Base-by-base conservation (phyloP, 1,140 invertebrate species). In the Ostrea denselamellosa region DNA sequence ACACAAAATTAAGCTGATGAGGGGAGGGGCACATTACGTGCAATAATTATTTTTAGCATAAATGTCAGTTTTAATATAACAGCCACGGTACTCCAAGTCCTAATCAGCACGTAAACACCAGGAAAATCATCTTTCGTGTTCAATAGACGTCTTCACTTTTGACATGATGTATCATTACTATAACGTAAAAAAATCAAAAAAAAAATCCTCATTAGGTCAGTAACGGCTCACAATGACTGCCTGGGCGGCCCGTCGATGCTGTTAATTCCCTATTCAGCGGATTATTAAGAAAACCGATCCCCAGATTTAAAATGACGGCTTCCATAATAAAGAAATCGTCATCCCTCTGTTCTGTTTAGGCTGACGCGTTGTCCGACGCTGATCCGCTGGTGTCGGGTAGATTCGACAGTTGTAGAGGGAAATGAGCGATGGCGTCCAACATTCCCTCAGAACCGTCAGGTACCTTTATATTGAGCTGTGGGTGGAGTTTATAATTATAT, bases 231-330 rank as follows among this genome's bases (percentile, higher is more conserved):
- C 28, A 71, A 58, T 7, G 68, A 3, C 68, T 25, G 68, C 68
- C n/a, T 71, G 68, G 68, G 68, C 68, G 68, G 68, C 68, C 68
- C 68, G 68, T 71, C 22, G 7, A 8, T 25, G 8, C 68, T 28
- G 68, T 71, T 71, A 71, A 71, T 71, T 28, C 68, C 8, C 68
- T 22, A 71, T 71, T 71, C 68, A 71, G 22, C 12, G 22, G 68
- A 71, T 71, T 71, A 71, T 34, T 71, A 71, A 71, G 68, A 71
- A 71, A 71, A 71, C 22, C 68, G 68, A 71, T 71, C 68, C 25
- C 68, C 68, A 34, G 68, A 71, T 28, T 71, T 71, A 71, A 71
- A 71, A 10, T 71, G 68, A 25, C 68, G 68, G 25, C 68, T 71
- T 34, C 22, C 4, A 71, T 71, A 71, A 71, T 71, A 34, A 22